phyloP scores from a whole-genome alignment of 2,797 vertebrate species.

The Chelon labrosus region DNA sequence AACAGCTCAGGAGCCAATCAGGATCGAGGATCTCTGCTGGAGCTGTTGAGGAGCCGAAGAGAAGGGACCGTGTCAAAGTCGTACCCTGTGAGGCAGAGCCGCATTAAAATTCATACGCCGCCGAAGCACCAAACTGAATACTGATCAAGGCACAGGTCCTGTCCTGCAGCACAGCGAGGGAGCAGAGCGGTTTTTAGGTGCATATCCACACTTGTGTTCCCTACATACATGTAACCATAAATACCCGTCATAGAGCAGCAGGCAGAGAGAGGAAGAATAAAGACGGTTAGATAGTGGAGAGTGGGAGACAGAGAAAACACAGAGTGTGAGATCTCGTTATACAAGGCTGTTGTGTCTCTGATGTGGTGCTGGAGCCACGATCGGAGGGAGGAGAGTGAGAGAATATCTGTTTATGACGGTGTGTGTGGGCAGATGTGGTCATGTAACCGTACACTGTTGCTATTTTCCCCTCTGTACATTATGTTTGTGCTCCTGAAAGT shows the following conservation, averaged over 20 bases:
- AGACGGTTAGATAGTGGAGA: constrained; percentile 34
- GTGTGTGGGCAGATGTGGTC: constrained; percentile 75
- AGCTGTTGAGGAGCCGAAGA: constrained; percentile 46
- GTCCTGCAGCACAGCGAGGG: constrained; percentile 42
- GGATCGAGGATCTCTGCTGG: constrained; percentile 31
- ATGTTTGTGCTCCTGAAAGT: constrained; percentile 39
- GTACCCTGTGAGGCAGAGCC: constrained; percentile 58
- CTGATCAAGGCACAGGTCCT: constrained; percentile 50
- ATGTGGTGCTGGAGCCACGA: constrained; percentile 67
- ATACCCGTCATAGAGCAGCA: constrained; percentile 26
- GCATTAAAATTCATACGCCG: constrained; percentile 74
- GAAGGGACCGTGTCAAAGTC: constrained; percentile 70
- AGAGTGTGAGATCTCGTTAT: constrained; percentile 63
- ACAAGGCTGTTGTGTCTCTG: constrained; percentile 74
- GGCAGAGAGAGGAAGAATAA: constrained; percentile 30
- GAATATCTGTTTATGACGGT: constrained; percentile 71
- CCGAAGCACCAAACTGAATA: constrained; percentile 60
- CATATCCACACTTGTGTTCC: constrained; percentile 6
- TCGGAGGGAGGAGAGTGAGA: constrained; percentile 53
- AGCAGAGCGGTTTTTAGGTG: constrained; percentile 1
- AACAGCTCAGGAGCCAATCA: constrained; percentile 50
- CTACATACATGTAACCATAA: constrained; percentile 32
- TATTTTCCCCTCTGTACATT: constrained; percentile 61
- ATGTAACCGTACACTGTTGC: constrained; percentile 63
- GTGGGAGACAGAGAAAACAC: constrained; percentile 59